Percentiles rank a stretch among this genome's conserved stretches.
phyloP scores from a whole-genome alignment of 2,888 invertebrate genomes.

The Listrodromus nycthemerus region DNA sequence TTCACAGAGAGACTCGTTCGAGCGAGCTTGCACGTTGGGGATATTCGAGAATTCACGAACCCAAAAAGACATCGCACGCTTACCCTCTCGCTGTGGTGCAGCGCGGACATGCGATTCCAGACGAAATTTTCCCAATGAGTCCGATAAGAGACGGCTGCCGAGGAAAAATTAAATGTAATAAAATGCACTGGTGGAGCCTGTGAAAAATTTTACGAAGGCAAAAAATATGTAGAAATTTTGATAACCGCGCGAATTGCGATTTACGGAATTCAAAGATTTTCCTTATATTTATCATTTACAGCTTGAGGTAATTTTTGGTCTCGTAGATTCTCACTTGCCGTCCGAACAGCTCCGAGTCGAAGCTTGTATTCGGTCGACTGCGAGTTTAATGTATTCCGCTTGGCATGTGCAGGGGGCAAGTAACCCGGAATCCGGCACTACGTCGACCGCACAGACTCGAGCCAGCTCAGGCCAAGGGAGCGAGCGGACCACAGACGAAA shows the following conservation, averaged over 20 bases:
- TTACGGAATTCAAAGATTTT: not conserved
- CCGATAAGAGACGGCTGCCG: not conserved
- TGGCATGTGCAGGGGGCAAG: conserved; percentile 23
- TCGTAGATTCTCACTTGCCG: conserved; percentile 14
- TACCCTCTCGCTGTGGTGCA: not conserved
- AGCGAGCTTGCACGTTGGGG: not conserved
- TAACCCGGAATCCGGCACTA: conserved; percentile 23
- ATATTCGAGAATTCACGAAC: conserved; percentile 10
- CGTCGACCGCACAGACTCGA: conserved; percentile 12
- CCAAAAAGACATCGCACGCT: conserved; percentile 24
- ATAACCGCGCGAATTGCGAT: not conserved
- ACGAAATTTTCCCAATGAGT: not conserved
- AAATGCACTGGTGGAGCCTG: not conserved
- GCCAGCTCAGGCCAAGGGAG: conserved; percentile 10
- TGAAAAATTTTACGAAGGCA: not conserved
- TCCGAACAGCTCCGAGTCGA: conserved; percentile 4
- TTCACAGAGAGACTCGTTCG: not conserved
- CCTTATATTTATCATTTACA: not conserved
- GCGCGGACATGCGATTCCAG: conserved; percentile 13
- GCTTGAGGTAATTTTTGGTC: not conserved
- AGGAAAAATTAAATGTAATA: not conserved
- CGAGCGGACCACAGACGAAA: conserved; percentile 1
- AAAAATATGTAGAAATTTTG: conserved; percentile 1
- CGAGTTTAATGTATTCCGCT: conserved; percentile 43
- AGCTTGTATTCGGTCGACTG: conserved; percentile 22